Evolutionary conservation across 2,888 invertebrate species (phyloP).

Genomic region (Sesia apiformis): DNA sequence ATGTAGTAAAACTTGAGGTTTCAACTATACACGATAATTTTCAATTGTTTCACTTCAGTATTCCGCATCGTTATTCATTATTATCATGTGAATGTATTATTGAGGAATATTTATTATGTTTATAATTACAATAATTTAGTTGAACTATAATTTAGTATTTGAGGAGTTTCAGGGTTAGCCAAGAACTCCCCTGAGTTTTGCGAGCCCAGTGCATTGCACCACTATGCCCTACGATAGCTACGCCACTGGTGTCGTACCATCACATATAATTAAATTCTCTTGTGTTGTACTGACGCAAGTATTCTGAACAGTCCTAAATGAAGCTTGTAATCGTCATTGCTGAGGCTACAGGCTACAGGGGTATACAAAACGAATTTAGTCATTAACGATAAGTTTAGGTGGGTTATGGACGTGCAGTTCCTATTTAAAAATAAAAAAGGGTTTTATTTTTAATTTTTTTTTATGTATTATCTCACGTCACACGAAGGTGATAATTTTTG

Average conservation of each 20-base stretch:
- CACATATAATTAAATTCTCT: no score
- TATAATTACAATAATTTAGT: no score
- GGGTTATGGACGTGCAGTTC: slow-evolving; percentile 46
- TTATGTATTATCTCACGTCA: neutral
- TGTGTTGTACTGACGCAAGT: no score
- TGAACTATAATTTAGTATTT: no score
- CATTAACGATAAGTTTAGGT: slow-evolving; percentile 24
- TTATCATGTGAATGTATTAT: no score
- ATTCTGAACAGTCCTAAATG: neutral
- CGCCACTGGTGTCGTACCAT: neutral
- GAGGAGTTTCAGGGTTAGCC: neutral
- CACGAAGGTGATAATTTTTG: no score
- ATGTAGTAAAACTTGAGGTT: no score
- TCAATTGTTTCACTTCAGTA: no score
- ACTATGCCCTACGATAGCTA: neutral
- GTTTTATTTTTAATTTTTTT: slow-evolving; percentile 3
- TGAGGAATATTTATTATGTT: no score
- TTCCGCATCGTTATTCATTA: no score
- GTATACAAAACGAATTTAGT: slow-evolving; percentile 43
- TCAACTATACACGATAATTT: no score
- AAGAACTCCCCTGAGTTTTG: neutral
- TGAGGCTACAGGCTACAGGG: slow-evolving; percentile 8
- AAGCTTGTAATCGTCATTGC: slow-evolving; percentile 6
- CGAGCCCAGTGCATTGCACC: neutral
- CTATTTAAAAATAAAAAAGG: slow-evolving; percentile 34